Base-by-base conservation (phyloP, 1,140 invertebrate species). In the Drosophila erecta region DNA sequence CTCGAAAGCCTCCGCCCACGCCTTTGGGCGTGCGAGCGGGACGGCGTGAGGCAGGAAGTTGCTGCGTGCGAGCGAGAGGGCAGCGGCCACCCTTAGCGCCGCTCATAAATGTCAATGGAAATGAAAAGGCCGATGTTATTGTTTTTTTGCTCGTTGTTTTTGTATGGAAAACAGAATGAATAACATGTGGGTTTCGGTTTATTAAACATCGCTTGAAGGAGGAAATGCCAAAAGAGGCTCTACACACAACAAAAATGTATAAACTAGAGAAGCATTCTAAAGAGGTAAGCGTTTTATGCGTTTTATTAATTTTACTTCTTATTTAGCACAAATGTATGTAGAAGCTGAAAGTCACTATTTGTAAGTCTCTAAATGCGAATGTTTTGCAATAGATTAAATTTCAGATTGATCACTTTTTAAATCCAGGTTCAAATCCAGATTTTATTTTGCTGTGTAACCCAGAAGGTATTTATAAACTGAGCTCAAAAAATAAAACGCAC, bases 41-140 rank as follows among this genome's bases (percentile, higher is more conserved):
- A 61, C 3, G 43, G 37, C 24, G n/a, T 46, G 10, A 20, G 59
- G 12, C 12, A 24, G 27, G 20, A 12, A 58, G 59, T 56, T 56
- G 47, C 58, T 55, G 24, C 27, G 53, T 67, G 69, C 43, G 27
- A 59, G 37, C 38, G 30, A 60, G 60, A 66, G 33, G 24, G 27
- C 37, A 37, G 46, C 56, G 64, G 71, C 70, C 65, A 64, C 83
- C 83, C 84, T 87, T 86, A 86, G 83, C 83, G 83, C 83, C 83
- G 75, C 75, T 89, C 84, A 89, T 87, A 87, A 86, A 86, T 87
- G 76, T 89, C 83, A 86, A 83, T 87, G 76, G 55, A 59, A 83
- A 83, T 83, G 76, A 51, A 65, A 87, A 61, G 70, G 78, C 49
- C 27, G 58, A 53, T 54, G 64, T 76, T 73, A 40, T 61, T 75